Base-by-base conservation (phyloP, 2,797 vertebrate species). In the Sebastes iracundus region DNA sequence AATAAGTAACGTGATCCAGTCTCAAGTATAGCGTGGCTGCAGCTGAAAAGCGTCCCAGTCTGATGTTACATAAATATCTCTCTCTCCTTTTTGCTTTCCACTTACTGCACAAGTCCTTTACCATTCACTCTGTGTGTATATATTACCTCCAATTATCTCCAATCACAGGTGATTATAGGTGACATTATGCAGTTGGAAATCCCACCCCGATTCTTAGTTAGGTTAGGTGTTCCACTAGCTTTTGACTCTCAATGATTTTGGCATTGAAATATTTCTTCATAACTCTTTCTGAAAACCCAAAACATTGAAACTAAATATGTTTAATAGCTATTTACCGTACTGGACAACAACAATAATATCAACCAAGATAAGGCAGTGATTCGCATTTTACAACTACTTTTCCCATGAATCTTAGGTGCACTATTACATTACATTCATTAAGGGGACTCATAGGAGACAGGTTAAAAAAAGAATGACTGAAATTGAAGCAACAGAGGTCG, bases 1-100 rank as follows among this genome's bases (percentile, higher is more conserved):
- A 89, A 89, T 89, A 85, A 88, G 85, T 85, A 73, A 85, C 65
- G 20, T 55, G 75, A 85, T 85, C 80, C 71, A n/a, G 58, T 76
- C 80, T 87, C 32, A 16, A 14, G 30, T 56, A 61, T 23, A 68
- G 84, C 25, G 14, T 59, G 35, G 49, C 59, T 79, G 77, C 28
- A 30, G 77, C 49, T 64, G 62, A 85, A 81, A 83, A 81, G 73
- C 12, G 2, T 52, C 82, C 62, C 46, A 77, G 60, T 87, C 55
- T 71, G 76, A 88, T 75, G 63, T 83, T 84, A 72, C 66, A 28
- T 80, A 80, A 87, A 79, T 52, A 42, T 62, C 8, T 61, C 38
- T 61, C 38, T 63, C 28, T 42, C 18, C 7, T 32, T 76, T 30
- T 53, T 67, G 20, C 46, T 53, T 22, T 22, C 20, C 14, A 22